Base-by-base conservation (phyloP, 2,888 invertebrate genomes). In the Phoenoteleia sp. region DNA sequence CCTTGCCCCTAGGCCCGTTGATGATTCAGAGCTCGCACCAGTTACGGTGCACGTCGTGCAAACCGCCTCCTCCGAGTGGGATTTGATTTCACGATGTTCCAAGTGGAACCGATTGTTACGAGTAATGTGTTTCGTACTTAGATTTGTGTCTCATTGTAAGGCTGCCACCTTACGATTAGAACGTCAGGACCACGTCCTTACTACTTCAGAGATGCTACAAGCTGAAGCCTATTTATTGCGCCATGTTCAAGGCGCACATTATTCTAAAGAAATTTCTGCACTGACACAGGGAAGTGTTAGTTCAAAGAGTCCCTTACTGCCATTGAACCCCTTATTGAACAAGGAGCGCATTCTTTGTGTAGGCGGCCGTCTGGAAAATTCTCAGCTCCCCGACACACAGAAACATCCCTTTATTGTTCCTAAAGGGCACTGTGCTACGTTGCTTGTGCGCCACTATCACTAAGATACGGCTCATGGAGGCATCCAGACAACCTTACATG, bases 401-500 rank as follows among this genome's bases (percentile, higher is more conserved):
- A 45, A 45, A 9, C 45, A 45, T 15, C 45, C 45, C 3, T 17
- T 45, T 15, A 45, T 45, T 15, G 11, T 45, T 45, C 45, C 17
- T 2, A 45, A 45, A 11, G 17, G 17, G 2, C 1, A 45, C 9
- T 45, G 9, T 4, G 11, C 45, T 17, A 45, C 15, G 6, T 15
- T 45, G 45, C 9, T 45, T 1, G 45, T 45, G 15, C 15, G 17
- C 9, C 9, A 45, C 4, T 45, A 11, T 45, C 45, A 45, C 17
- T 9, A 15, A 15, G 15, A 45, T 15, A 45, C 45, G 2, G 45
- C 45, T 45, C 45, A 33, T 66, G 3, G 36, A 76, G 3, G 82
- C 0, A 36, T 52, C 0, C 85, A 85, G 23, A 11, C 66, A 0
- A 79, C 79, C 0, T 79, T 64, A n/a, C n/a, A n/a, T n/a, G n/a